Evolutionary conservation across 1,140 invertebrate species (phyloP).

Genomic region (Drosophila rufa): DNA sequence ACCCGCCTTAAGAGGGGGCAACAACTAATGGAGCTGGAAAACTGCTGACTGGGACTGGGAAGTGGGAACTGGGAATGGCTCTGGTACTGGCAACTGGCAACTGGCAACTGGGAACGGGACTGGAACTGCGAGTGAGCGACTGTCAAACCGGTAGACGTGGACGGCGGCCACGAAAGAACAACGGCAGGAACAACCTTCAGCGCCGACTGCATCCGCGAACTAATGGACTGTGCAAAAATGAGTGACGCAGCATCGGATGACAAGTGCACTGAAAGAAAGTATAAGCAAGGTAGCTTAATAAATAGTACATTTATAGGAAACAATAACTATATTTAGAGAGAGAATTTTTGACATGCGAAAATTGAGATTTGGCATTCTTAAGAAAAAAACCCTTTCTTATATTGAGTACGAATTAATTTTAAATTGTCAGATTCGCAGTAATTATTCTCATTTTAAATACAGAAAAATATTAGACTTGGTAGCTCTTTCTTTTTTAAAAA

Average conservation of each 20-base stretch:
- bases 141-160: slow-evolving; percentile 72
- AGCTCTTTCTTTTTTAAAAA: too few species aligned
- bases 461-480: too few species aligned
- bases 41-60: slow-evolving; percentile 33
- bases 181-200: slow-evolving; percentile 67
- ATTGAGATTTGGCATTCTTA: too few species aligned
- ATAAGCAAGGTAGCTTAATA: neutral
- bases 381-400: too few species aligned
- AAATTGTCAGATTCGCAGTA: too few species aligned
- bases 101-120: slow-evolving; percentile 20
- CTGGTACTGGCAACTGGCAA: neutral
- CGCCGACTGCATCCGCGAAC: slow-evolving; percentile 75
- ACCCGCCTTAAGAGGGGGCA: slow-evolving; percentile 28
- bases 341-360: neutral
- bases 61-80: slow-evolving; percentile 1
- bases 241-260: slow-evolving; percentile 76
- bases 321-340: neutral
- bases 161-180: slow-evolving; percentile 30
- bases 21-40: slow-evolving; percentile 65
- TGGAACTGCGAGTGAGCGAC: slow-evolving; percentile 63
- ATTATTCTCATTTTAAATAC: too few species aligned
- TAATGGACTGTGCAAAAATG: slow-evolving; percentile 82
- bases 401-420: too few species aligned
- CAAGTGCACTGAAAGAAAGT: slow-evolving; percentile 9
- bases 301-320: neutral